Base-by-base conservation (phyloP, 2,113 vertebrate species). In the Gopherus evgoodei region DNA sequence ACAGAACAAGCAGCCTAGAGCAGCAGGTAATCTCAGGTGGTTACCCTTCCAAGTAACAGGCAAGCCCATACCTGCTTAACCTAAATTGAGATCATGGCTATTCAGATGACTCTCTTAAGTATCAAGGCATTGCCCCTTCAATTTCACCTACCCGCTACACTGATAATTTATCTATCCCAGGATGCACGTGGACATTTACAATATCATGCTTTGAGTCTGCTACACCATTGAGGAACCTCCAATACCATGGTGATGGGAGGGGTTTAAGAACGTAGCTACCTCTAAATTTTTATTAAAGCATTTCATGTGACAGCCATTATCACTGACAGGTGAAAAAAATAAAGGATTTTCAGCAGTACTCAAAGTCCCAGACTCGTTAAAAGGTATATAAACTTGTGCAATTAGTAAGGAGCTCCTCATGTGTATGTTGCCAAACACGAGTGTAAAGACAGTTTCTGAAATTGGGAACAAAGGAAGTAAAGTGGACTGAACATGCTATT, bases 321-420 rank as follows among this genome's bases (percentile, higher is more conserved):
- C 38, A 42, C 2, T 11, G n/a, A 42, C 27, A 75, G 35, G 50
- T 84, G 21, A 83, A 89, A 91, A 87, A 87, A 94, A 83, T 1
- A 0, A 79, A 44, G 49, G 56, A 72, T 50, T 76, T 8, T 42
- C 44, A 91, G 65, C n/a, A 54, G 22, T 3, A 75, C 5, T 25
- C n/a, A 62, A 31, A 81, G 52, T 88, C 84, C 52, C 88, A 84
- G 49, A 69, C 44, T 62, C 86, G 29, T 35, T 25, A 75, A 75
- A 75, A 42, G 72, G 38, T 42, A 75, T 75, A 44, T 24, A 25
- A 42, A 42, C 8, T 44, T 53, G 9, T 44, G 81, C 87, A 83
- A 54, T 79, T 44, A 83, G n/a, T 57, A 96, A 93, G 54, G 2
- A 0, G 38, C 29, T 38, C 59, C 0, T 0, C 0, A 0, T 47